Evolutionary conservation across 1,140 invertebrate genomes (phyloP).

Genomic region (Drosophila grimshawi): DNA sequence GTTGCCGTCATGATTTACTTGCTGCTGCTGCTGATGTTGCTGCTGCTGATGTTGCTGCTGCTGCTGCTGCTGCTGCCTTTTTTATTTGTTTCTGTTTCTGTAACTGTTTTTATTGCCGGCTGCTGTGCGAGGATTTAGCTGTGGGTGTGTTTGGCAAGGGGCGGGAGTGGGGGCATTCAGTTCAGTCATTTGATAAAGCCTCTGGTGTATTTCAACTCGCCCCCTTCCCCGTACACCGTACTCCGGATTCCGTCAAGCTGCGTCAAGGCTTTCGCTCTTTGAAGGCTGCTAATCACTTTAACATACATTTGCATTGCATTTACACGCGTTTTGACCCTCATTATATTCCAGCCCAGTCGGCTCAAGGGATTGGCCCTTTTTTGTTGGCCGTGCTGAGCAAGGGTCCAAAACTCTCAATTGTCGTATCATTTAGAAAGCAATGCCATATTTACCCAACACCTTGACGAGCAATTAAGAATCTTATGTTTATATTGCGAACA

Average conservation of each 20-base stretch:
- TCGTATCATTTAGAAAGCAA: constrained; percentile 18
- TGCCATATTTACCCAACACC: constrained; percentile 50
- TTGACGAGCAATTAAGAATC: constrained; percentile 48
- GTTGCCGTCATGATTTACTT: constrained; percentile 71
- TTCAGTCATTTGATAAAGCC: constrained; percentile 58
- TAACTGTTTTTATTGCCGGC: constrained; percentile 76
- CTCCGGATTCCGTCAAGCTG: constrained; percentile 45
- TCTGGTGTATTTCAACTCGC: constrained; percentile 66
- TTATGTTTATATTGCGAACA: constrained; percentile 18
- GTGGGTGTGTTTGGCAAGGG: constrained; percentile 5
- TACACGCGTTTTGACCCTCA: constrained; percentile 83
- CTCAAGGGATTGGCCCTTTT: constrained; percentile 55
- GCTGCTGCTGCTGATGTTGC: too few relatives aligned
- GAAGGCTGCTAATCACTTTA: constrained; percentile 84
- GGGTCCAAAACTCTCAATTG: constrained; percentile 21
- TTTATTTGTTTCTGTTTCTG: constrained; percentile 43
- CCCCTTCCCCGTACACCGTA: neutral
- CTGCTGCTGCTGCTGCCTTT: constrained; percentile 23
- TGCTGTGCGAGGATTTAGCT: constrained; percentile 66
- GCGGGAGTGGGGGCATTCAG: constrained; percentile 5
- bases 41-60: too few relatives aligned
- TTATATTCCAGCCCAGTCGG: constrained; percentile 52
- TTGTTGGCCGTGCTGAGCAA: neutral
- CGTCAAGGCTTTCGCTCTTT: constrained; percentile 53
- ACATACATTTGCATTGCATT: constrained; percentile 84